Evolutionary conservation across 2,113 vertebrate species (phyloP).

Genomic region (Xyliphius kryptos): DNA sequence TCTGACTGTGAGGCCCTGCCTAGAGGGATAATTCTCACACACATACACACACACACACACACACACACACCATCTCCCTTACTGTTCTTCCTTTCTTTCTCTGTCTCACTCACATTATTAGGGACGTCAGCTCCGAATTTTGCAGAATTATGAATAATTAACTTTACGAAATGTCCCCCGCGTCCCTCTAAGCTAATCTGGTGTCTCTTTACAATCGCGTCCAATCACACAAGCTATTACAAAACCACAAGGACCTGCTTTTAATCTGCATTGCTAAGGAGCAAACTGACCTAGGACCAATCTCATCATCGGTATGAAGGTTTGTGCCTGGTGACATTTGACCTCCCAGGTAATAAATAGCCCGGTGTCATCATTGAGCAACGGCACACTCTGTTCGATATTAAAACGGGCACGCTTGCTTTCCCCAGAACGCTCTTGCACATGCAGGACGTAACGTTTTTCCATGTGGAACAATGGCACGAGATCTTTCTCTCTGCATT

Average conservation of each 20-base stretch:
- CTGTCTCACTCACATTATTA: constrained; percentile 1
- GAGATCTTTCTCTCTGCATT: too few species aligned
- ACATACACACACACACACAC: too few species aligned
- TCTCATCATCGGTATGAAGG: too few species aligned
- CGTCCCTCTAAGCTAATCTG: not conserved
- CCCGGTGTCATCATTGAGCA: constrained; percentile 6
- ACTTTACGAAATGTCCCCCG: constrained; percentile 6
- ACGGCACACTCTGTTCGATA: constrained; percentile 36
- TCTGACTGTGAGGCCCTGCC: constrained; percentile 33
- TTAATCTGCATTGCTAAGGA: constrained; percentile 6
- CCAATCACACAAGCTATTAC: constrained; percentile 1
- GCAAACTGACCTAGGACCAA: too few species aligned
- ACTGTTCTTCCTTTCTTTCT: constrained; percentile 4
- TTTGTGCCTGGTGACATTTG: too few species aligned
- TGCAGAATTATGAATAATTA: constrained; percentile 43
- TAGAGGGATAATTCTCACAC: constrained; percentile 29
- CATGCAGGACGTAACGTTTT: too few species aligned
- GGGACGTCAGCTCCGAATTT: constrained; percentile 33
- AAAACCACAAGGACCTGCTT: constrained; percentile 6
- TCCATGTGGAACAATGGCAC: too few species aligned
- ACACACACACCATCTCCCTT: constrained; percentile 12
- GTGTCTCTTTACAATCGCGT: constrained; percentile 27
- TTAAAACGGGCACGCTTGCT: too few species aligned
- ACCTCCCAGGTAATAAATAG: constrained; percentile 37
- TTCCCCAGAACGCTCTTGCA: too few species aligned